Conservation (phyloP, 2,113 vertebrate species). For the Irena cyanogastra region DNA sequence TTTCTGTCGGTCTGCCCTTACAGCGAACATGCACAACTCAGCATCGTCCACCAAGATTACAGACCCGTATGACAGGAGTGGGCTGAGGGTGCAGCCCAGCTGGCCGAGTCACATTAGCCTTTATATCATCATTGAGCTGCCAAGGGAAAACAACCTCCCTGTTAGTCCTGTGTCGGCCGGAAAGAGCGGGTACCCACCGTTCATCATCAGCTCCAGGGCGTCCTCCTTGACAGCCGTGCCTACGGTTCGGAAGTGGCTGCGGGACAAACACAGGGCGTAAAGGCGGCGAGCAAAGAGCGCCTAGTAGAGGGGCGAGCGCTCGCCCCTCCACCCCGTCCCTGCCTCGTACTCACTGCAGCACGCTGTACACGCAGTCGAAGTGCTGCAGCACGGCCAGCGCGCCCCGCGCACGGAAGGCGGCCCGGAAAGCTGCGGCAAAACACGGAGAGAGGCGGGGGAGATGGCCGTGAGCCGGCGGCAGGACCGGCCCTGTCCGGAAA, state of each 20-base stretch:
- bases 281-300: no score
- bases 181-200: constrained; percentile 70
- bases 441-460: background rate
- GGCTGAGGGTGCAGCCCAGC: constrained; percentile 47
- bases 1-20: constrained; percentile 80
- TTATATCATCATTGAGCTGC: constrained; percentile 74
- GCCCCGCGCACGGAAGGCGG: constrained; percentile 75
- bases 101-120: constrained; percentile 76
- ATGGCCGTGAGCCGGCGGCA: background rate
- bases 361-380: constrained; percentile 88
- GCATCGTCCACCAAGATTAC: constrained; percentile 79
- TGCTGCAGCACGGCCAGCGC: constrained; percentile 84
- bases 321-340: background rate
- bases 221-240: constrained; percentile 82
- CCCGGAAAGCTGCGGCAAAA: constrained; percentile 75
- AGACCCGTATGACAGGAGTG: constrained; percentile 58
- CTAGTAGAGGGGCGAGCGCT: background rate
- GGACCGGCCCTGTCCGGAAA: fast-evolving
- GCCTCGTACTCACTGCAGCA: constrained; percentile 83
- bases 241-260: constrained; percentile 79
- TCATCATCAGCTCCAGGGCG: constrained; percentile 81
- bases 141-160: background rate
- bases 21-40: constrained; percentile 70
- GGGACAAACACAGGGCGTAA: background rate
- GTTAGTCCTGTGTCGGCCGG: background rate